Evolutionary conservation across 2,888 invertebrate species (phyloP).

Genomic region (Acronicta aceris): DNA sequence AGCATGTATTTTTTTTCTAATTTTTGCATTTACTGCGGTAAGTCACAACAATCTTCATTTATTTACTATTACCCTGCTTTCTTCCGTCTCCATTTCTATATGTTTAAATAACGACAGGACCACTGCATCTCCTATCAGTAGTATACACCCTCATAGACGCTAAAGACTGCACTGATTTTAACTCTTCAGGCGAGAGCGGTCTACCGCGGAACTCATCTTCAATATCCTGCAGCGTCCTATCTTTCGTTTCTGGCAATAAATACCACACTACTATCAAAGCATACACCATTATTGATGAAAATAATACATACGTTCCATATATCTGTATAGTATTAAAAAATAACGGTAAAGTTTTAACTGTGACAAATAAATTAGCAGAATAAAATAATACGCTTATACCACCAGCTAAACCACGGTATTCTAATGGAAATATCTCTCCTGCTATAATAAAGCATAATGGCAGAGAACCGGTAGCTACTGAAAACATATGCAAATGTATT

Average conservation of each 20-base stretch:
- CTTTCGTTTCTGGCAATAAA: slow-evolving; percentile 79
- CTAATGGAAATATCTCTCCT: slow-evolving; percentile 91
- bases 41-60: background rate
- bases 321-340: slow-evolving; percentile 68
- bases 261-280: slow-evolving; percentile 69
- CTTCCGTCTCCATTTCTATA: background rate
- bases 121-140: slow-evolving; percentile 51
- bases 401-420: slow-evolving; percentile 89
- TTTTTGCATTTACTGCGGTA: background rate
- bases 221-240: slow-evolving; percentile 79
- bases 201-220: slow-evolving; percentile 79
- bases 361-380: slow-evolving; percentile 73
- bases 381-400: slow-evolving; percentile 75
- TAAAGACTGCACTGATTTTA: slow-evolving; percentile 55
- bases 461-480: slow-evolving; percentile 88
- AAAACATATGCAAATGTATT: slow-evolving; percentile 82
- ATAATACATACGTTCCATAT: slow-evolving; percentile 71
- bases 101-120: slow-evolving; percentile 42
- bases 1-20: background rate
- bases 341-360: slow-evolving; percentile 73
- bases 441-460: slow-evolving; percentile 92
- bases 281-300: slow-evolving; percentile 68
- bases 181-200: slow-evolving; percentile 53
- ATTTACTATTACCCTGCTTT: background rate
- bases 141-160: slow-evolving; percentile 45